Evolutionary conservation across 2,888 invertebrate species (phyloP).

Genomic region (Diplolepis rosae): DNA sequence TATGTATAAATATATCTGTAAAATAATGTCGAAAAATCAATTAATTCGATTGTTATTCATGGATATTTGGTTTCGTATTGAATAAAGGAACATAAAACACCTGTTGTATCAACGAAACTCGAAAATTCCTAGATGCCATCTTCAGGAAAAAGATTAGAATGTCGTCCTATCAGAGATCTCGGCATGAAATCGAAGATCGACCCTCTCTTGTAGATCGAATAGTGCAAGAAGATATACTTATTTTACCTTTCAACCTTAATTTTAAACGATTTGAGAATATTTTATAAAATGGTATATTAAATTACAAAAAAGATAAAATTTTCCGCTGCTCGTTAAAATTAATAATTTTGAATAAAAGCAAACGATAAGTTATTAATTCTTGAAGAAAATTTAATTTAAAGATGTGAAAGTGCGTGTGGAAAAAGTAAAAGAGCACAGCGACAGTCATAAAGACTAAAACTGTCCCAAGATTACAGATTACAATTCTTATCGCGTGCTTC

Average conservation of each 20-base stretch:
- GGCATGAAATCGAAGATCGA: constrained; percentile 11
- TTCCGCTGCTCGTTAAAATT: too few species aligned
- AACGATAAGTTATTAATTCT: background rate
- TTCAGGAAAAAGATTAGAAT: background rate
- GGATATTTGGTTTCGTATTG: background rate
- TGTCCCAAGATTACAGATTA: constrained; percentile 4
- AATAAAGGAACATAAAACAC: background rate
- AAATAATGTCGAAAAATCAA: too few species aligned
- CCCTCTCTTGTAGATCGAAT: background rate
- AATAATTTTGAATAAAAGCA: background rate
- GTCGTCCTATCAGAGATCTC: background rate
- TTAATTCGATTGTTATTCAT: background rate
- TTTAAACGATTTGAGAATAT: too few species aligned
- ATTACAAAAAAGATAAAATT: too few species aligned
- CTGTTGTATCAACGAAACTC: background rate
- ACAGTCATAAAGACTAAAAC: constrained; percentile 12
- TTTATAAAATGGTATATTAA: too few species aligned
- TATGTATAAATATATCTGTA: too few species aligned
- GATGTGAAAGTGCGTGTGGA: constrained; percentile 6
- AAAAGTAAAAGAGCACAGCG: constrained; percentile 14
- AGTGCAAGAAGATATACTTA: too few species aligned
- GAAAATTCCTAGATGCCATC: constrained; percentile 20
- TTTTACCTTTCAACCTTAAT: too few species aligned
- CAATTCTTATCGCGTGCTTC: too few species aligned
- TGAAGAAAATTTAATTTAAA: background rate